A percentile compares a stretch with the other conserved stretches of the same genome.
Evolutionary conservation across 2,113 vertebrate genomes (phyloP).

Genomic region (human (Homo sapiens)): DNA sequence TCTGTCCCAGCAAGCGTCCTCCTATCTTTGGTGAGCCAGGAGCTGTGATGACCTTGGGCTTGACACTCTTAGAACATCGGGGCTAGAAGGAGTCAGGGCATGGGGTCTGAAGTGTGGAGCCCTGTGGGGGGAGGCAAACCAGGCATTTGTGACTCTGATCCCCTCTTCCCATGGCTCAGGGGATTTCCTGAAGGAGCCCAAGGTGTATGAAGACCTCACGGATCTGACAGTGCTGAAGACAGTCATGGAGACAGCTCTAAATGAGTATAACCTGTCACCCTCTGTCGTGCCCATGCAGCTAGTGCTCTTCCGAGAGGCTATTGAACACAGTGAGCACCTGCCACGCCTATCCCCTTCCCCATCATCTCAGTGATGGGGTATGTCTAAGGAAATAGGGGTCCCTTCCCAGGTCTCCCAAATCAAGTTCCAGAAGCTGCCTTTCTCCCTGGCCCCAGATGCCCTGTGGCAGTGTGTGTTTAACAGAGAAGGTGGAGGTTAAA

Average conservation of each 20-base stretch:
- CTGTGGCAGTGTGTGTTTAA: background rate
- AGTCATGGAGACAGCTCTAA: slow-evolving; percentile 88
- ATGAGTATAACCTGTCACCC: slow-evolving; percentile 89
- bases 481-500: background rate
- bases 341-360: rapidly evolving
- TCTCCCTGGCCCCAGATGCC: background rate
- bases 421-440: background rate
- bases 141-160: background rate
- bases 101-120: background rate
- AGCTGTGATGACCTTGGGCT: background rate
- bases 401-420: background rate
- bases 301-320: slow-evolving; percentile 92
- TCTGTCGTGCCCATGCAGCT: slow-evolving; percentile 88
- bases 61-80: background rate
- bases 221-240: slow-evolving; percentile 87
- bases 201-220: slow-evolving; percentile 89
- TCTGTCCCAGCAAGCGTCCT: slow-evolving; percentile 89
- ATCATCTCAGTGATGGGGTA: rapidly evolving
- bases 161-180: slow-evolving; percentile 78
- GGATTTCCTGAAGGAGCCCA: slow-evolving; percentile 88
- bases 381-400: background rate
- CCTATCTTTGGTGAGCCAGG: slow-evolving; percentile 89
- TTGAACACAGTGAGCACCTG: slow-evolving; percentile 88
- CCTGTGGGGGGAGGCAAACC: background rate
- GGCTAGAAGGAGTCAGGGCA: background rate